phyloP scores from a whole-genome alignment of 2,888 invertebrate species.

The Leucozona laternaria region DNA sequence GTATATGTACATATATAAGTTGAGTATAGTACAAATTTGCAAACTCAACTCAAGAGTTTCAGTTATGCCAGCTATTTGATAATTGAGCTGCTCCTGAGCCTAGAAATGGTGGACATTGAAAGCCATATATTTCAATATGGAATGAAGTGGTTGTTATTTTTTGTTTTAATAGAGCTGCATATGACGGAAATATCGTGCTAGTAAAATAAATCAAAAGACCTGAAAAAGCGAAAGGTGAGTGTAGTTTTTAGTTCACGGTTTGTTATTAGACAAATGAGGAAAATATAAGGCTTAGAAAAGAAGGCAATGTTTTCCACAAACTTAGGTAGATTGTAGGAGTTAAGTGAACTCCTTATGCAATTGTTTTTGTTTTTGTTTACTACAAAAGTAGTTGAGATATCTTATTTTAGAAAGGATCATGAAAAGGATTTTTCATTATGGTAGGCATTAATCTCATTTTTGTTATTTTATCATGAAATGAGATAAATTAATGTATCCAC shows the following conservation, averaged over 20 bases:
- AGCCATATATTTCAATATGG: slow-evolving; percentile 29
- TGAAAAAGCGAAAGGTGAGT: slow-evolving; percentile 59
- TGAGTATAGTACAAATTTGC: slow-evolving; percentile 27
- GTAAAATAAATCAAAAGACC: slow-evolving; percentile 54
- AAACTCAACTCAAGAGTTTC: slow-evolving; percentile 41
- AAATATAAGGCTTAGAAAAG: slow-evolving; percentile 8
- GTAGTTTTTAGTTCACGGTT: slow-evolving; percentile 20
- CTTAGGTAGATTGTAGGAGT: background rate
- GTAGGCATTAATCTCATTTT: too few species aligned
- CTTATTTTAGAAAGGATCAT: background rate
- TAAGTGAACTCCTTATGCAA: background rate
- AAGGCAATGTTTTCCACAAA: background rate
- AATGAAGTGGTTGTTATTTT: background rate
- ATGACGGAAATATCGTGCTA: slow-evolving; percentile 62
- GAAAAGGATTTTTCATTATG: background rate
- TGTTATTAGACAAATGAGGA: slow-evolving; percentile 23
- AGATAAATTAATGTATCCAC: too few species aligned
- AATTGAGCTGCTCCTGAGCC: slow-evolving; percentile 55
- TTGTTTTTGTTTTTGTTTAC: background rate
- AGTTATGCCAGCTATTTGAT: slow-evolving; percentile 58
- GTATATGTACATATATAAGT: background rate
- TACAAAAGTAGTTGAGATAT: background rate
- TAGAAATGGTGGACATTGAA: slow-evolving; percentile 41
- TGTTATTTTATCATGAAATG: too few species aligned
- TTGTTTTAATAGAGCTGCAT: slow-evolving; percentile 17